Evolutionary conservation across 2,113 vertebrate species (phyloP).

Genomic region (Calidris pygmaea): DNA sequence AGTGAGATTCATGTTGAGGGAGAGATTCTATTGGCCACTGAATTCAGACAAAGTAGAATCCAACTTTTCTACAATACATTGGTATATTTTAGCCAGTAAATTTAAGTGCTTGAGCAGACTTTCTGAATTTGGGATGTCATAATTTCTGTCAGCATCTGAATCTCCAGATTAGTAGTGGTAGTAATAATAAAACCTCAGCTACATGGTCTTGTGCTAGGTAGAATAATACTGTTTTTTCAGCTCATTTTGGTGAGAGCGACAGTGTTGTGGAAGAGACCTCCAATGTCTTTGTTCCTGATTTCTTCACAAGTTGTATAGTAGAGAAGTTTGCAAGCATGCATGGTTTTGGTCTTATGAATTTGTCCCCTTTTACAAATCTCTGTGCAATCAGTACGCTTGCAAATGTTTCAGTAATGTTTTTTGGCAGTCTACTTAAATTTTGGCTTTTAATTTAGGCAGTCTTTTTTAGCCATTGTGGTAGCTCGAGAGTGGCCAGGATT

Average conservation of each 20-base stretch:
- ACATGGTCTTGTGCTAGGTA: neutral
- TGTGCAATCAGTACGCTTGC: neutral
- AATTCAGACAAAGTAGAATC: neutral
- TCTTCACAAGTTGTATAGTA: neutral
- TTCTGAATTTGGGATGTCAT: neutral
- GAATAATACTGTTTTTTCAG: neutral
- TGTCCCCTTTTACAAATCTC: neutral
- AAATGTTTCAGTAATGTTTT: neutral
- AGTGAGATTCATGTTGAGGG: neutral
- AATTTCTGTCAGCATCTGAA: neutral
- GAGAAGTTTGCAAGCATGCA: neutral
- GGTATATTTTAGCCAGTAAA: neutral
- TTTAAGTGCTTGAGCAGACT: neutral
- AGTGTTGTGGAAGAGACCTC: neutral
- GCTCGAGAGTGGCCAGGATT: neutral
- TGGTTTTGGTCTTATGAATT: neutral
- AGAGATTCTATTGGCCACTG: neutral
- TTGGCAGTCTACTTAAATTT: neutral
- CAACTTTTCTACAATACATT: neutral
- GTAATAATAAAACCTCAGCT: neutral
- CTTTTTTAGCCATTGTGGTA: neutral
- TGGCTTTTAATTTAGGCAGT: neutral
- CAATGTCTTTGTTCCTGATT: neutral
- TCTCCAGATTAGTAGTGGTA: neutral
- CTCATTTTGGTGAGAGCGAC: neutral